phyloP scores from a whole-genome alignment of 2,113 vertebrate genomes.

The Australoheros scitulus region DNA sequence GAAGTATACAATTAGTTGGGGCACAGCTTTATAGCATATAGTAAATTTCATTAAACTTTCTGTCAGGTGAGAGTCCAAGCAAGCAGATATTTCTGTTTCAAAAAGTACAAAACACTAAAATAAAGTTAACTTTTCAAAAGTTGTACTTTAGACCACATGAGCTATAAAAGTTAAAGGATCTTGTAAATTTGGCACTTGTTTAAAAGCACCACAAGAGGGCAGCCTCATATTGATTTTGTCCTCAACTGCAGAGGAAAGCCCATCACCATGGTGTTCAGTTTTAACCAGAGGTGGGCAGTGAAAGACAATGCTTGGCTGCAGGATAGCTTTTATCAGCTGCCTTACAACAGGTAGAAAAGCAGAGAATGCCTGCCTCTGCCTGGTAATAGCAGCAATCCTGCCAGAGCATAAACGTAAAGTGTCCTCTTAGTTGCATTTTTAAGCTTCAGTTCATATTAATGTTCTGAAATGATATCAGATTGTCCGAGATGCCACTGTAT shows the following conservation, averaged over 20 bases:
- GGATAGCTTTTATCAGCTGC: neutral
- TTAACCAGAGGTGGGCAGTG: conserved; percentile 48
- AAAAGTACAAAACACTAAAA: neutral
- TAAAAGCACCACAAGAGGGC: neutral
- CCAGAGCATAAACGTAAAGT: neutral
- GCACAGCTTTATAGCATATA: neutral
- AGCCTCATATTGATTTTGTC: neutral
- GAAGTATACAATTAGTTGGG: no score
- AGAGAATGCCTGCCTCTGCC: neutral
- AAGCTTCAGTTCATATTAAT: neutral
- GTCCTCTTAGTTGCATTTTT: neutral
- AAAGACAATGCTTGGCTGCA: neutral
- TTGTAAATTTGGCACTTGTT: neutral
- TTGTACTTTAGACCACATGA: neutral
- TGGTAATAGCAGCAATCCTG: neutral
- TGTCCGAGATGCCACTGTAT: neutral
- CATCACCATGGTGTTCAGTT: neutral
- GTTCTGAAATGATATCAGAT: neutral
- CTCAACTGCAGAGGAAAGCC: neutral
- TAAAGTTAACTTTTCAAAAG: neutral
- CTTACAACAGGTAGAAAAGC: conserved; percentile 13
- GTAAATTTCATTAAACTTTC: neutral
- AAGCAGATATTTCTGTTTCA: neutral
- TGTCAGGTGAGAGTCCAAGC: neutral
- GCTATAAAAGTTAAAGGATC: neutral